Conservation (phyloP, 2,113 vertebrate genomes). For the Datnioides undecimradiatus region DNA sequence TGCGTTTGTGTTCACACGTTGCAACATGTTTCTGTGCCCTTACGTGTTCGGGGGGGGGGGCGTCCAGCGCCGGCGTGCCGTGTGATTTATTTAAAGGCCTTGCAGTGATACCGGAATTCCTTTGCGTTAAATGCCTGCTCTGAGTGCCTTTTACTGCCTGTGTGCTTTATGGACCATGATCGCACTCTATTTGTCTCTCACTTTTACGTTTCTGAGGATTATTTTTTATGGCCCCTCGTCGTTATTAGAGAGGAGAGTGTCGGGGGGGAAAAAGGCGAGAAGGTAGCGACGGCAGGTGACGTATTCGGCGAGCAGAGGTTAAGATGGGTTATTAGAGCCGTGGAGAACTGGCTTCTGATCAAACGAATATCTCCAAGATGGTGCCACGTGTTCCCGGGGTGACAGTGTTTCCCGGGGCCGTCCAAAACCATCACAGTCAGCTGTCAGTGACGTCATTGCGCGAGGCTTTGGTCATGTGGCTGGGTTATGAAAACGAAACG, state of each 20-base stretch:
- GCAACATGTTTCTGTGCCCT: constrained; percentile 43
- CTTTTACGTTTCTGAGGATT: constrained; percentile 59
- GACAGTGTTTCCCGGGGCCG: background rate
- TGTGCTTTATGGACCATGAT: constrained; percentile 76
- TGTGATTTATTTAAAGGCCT: constrained; percentile 79
- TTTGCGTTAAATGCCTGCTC: constrained; percentile 77
- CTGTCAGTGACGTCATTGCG: background rate
- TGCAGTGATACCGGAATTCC: constrained; percentile 78
- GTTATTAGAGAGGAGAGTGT: constrained; percentile 51
- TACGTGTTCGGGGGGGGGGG: constrained; percentile 53
- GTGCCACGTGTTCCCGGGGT: too few relatives aligned
- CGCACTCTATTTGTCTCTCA: constrained; percentile 63
- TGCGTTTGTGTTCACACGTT: constrained; percentile 11
- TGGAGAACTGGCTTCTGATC: background rate
- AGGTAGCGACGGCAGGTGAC: background rate
- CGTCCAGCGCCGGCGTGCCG: constrained; percentile 42
- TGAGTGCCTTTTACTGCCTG: constrained; percentile 72
- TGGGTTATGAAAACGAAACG: background rate
- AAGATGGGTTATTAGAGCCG: background rate
- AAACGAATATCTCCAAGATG: too few relatives aligned
- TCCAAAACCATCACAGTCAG: background rate
- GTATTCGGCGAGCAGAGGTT: background rate
- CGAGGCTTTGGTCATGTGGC: background rate
- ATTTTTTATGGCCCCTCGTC: constrained; percentile 62
- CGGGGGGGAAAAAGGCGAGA: constrained; percentile 1